Evolutionary conservation across 2,797 vertebrate genomes (phyloP).

Genomic region (Anguilla megastoma): DNA sequence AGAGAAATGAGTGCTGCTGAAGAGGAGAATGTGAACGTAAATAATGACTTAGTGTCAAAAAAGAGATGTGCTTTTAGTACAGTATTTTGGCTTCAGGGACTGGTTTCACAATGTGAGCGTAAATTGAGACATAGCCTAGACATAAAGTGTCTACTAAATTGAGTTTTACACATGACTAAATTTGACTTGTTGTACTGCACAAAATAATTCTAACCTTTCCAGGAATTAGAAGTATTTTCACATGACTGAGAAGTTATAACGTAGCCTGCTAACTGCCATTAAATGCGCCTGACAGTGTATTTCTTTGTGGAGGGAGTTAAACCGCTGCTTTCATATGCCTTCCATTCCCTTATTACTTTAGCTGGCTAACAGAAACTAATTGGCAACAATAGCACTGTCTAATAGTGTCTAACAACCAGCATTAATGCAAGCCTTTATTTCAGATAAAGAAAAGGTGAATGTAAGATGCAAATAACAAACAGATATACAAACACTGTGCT

Average conservation of each 20-base stretch:
- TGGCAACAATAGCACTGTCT: neutral
- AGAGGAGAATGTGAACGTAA: neutral
- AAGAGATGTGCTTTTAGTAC: neutral
- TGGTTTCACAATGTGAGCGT: neutral
- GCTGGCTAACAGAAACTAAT: neutral
- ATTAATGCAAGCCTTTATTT: neutral
- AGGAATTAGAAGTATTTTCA: neutral
- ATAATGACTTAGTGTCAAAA: neutral
- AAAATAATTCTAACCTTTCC: neutral
- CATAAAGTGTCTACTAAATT: neutral
- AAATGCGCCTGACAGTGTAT: neutral
- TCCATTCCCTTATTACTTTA: neutral
- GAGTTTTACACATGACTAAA: neutral
- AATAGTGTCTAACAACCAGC: neutral
- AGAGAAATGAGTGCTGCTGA: neutral
- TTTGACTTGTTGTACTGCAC: neutral
- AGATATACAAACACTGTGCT: no score
- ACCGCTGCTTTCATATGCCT: neutral
- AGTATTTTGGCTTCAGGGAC: neutral
- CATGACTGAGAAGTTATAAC: neutral
- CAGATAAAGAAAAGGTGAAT: neutral
- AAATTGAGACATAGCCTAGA: neutral
- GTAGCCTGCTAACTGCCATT: neutral
- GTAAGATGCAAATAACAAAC: no score
- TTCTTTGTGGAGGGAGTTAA: neutral